Evolutionary conservation across 2,797 vertebrate species (phyloP).

Genomic region (Remorina albescens): DNA sequence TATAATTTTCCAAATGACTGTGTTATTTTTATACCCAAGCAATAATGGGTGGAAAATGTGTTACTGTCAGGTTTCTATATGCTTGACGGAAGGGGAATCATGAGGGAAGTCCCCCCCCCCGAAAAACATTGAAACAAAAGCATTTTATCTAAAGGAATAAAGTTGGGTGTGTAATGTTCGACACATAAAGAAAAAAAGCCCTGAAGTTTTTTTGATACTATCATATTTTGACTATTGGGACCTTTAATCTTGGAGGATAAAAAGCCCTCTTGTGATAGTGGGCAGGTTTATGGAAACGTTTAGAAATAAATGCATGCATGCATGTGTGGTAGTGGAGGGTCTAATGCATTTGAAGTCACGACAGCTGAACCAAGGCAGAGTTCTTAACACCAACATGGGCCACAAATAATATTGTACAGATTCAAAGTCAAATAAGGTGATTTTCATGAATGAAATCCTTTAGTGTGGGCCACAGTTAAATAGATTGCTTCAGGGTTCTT

Average conservation of each 20-base stretch:
- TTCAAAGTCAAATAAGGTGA: slow-evolving; percentile 2
- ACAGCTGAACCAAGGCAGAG: slow-evolving; percentile 23
- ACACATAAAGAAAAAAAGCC: neutral
- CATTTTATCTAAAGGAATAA: neutral
- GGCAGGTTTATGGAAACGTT: slow-evolving; percentile 15
- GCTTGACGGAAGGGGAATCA: neutral
- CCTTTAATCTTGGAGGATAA: slow-evolving; percentile 18
- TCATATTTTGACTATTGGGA: slow-evolving; percentile 7
- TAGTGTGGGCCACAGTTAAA: slow-evolving; percentile 16
- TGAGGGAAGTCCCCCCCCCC: neutral
- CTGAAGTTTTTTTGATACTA: neutral
- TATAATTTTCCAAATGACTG: too few relatives aligned
- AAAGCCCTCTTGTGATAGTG: slow-evolving; percentile 2
- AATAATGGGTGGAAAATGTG: neutral
- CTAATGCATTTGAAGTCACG: neutral
- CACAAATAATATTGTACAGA: slow-evolving; percentile 20
- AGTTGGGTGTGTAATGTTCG: neutral
- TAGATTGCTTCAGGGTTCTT: neutral
- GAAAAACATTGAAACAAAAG: neutral
- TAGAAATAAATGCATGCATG: slow-evolving; percentile 17
- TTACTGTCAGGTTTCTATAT: neutral
- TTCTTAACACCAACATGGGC: slow-evolving; percentile 12
- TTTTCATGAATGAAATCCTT: slow-evolving; percentile 3
- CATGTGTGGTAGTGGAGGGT: slow-evolving; percentile 11
- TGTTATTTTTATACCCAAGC: neutral